These are phyloP conservation scores for Uropsilus gracilis DNA, from an alignment of 2,113 vertebrate genomes.

Conservation along the genomic window DNA sequence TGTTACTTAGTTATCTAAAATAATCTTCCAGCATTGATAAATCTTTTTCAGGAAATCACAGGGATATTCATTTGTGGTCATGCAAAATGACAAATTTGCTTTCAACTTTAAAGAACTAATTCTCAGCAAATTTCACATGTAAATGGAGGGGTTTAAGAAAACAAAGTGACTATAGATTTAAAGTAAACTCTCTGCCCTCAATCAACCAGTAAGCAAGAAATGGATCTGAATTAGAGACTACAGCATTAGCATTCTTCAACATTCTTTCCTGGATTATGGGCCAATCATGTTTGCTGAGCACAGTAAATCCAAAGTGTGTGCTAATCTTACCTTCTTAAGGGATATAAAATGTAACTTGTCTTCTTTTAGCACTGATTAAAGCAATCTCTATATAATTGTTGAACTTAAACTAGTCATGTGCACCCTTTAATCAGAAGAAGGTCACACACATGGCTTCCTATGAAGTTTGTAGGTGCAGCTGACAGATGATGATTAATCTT, in stretches of 20 bases:
- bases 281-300: background rate
- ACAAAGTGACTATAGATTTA: background rate
- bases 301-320: background rate
- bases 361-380: background rate
- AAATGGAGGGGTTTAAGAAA: constrained; percentile 22
- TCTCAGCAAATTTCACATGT: background rate
- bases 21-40: background rate
- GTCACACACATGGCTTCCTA: background rate
- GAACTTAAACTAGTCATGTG: background rate
- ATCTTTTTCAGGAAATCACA: background rate
- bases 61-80: background rate
- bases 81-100: background rate
- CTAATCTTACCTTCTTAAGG: background rate
- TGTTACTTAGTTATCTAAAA: background rate
- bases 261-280: background rate
- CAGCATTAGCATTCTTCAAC: background rate
- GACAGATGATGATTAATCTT: background rate
- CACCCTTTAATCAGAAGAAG: background rate
- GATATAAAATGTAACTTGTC: background rate
- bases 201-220: background rate
- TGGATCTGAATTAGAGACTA: background rate
- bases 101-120: constrained; percentile 13
- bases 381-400: background rate
- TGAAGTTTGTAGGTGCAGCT: background rate
- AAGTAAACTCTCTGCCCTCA: background rate